Percentiles rank a stretch among this genome's conserved stretches.
Evolutionary conservation across 2,888 invertebrate genomes (phyloP).

Genomic region (Volucella inflata): DNA sequence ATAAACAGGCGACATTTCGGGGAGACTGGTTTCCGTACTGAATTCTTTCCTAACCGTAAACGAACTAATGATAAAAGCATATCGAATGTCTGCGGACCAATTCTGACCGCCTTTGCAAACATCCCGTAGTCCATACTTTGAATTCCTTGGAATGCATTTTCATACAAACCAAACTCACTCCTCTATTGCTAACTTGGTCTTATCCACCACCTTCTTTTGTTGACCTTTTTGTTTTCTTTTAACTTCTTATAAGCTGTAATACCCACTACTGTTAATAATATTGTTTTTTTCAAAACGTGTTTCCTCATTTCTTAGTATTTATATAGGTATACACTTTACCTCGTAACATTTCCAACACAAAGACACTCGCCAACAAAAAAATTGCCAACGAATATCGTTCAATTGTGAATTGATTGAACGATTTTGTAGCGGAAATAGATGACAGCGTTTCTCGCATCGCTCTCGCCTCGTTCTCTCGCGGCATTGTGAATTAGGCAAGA

Average conservation of each 20-base stretch:
- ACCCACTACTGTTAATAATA: conserved; percentile 9
- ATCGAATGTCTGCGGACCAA: conserved; percentile 16
- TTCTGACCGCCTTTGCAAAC: conserved; percentile 10
- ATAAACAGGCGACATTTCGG: conserved; percentile 14
- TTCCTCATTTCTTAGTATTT: too few species aligned
- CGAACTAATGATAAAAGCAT: conserved; percentile 13
- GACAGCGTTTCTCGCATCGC: too few species aligned
- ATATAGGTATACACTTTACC: too few species aligned
- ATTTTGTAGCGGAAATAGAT: too few species aligned
- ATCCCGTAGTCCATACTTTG: conserved; percentile 1
- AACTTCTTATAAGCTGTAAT: conserved; percentile 1
- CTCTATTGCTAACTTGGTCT: background rate
- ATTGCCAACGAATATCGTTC: too few species aligned
- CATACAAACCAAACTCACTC: conserved; percentile 15
- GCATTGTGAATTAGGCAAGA: too few species aligned
- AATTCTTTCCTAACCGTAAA: background rate
- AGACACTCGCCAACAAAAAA: too few species aligned
- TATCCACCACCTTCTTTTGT: conserved; percentile 9
- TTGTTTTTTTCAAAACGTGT: background rate
- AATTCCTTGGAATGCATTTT: conserved; percentile 4
- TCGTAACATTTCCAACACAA: too few species aligned
- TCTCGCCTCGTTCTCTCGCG: too few species aligned
- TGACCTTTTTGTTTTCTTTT: background rate
- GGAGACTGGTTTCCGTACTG: conserved; percentile 1
- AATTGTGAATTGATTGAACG: too few species aligned